Conservation (phyloP, 2,888 invertebrate genomes). For the Eupithecia tripunctaria region DNA sequence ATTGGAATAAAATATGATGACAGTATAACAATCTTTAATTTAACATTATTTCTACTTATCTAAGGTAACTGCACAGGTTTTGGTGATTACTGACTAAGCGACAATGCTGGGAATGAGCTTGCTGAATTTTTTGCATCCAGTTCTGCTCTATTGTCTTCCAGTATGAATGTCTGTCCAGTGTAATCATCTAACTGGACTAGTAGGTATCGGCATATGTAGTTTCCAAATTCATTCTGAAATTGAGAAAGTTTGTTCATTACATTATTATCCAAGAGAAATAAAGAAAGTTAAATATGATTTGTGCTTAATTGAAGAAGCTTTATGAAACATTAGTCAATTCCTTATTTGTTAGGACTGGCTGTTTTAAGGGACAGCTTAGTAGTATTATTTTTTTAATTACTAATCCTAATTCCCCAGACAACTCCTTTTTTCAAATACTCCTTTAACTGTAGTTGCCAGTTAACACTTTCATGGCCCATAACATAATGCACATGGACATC, state of each 20-base stretch:
- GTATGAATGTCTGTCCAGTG: conserved; percentile 88
- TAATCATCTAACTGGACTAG: conserved; percentile 93
- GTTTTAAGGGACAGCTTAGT: not conserved
- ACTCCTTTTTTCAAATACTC: not conserved
- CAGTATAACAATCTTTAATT: conserved; percentile 46
- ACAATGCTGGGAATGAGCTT: conserved; percentile 61
- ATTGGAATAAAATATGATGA: conserved; percentile 34
- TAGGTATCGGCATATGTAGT: conserved; percentile 92
- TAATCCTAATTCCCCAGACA: not conserved
- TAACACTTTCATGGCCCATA: no score
- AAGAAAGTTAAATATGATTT: not conserved
- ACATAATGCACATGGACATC: no score
- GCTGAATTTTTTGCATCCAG: conserved; percentile 62
- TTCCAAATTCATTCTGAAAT: conserved; percentile 89
- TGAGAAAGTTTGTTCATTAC: not conserved
- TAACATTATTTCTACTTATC: conserved; percentile 54
- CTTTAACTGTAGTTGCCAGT: no score
- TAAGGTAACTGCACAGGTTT: conserved; percentile 43
- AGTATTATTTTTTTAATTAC: not conserved
- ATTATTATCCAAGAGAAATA: not conserved
- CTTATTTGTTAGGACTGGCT: not conserved
- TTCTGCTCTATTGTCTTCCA: conserved; percentile 89
- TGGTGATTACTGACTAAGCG: conserved; percentile 60
- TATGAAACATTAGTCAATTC: not conserved
- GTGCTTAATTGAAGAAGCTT: not conserved